Percentiles rank a stretch among this genome's conserved stretches.
Evolutionary conservation across 2,888 invertebrate species (phyloP).

Genomic region (Archips xylosteana): DNA sequence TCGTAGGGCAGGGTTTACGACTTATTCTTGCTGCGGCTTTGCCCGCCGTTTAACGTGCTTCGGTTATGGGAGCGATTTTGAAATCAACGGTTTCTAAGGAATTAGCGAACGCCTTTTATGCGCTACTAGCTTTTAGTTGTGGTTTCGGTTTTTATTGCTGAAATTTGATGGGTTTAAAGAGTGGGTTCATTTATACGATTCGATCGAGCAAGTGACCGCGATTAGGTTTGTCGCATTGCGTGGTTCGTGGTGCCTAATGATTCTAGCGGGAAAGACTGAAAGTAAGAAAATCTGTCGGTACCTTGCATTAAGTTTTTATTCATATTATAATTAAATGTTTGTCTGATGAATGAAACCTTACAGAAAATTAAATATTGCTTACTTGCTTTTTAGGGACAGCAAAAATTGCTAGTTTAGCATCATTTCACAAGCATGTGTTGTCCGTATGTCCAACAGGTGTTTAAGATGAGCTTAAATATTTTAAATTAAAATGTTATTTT

Average conservation of each 20-base stretch:
- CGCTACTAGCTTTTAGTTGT: conserved; percentile 2
- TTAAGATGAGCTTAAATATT: neutral
- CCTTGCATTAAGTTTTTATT: too few species aligned
- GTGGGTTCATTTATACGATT: neutral
- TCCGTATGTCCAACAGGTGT: neutral
- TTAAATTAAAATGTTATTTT: too few species aligned
- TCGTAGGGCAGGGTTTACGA: conserved; percentile 63
- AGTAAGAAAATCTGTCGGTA: neutral
- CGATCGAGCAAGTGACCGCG: neutral
- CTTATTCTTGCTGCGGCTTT: conserved; percentile 61
- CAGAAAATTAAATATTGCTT: too few species aligned
- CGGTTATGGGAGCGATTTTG: conserved; percentile 57
- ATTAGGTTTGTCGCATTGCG: neutral
- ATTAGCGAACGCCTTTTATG: conserved; percentile 6
- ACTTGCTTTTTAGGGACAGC: too few species aligned
- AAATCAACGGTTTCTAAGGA: conserved; percentile 55
- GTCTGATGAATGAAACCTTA: too few species aligned
- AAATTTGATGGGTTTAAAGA: conserved; percentile 4
- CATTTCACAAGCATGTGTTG: neutral
- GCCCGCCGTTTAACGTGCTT: conserved; percentile 50
- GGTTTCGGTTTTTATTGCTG: neutral
- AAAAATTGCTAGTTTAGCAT: too few species aligned
- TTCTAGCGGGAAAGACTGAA: neutral
- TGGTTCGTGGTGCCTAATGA: neutral
- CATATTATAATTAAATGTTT: too few species aligned